Evolutionary conservation across 2,888 invertebrate genomes (phyloP).

Genomic region (Amorpha juglandis): DNA sequence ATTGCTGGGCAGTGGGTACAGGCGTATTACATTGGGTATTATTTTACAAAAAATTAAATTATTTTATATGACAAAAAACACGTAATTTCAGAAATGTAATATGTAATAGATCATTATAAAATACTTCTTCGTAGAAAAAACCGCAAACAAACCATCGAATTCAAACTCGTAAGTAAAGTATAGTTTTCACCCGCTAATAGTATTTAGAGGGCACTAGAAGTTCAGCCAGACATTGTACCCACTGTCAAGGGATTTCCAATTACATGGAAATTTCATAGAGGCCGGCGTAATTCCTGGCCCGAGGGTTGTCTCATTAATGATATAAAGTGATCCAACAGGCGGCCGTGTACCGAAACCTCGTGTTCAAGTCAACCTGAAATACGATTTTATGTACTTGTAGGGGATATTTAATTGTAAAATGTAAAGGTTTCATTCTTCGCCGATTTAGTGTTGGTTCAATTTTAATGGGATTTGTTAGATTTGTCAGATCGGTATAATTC

Average conservation of each 20-base stretch:
- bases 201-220: conserved; percentile 28
- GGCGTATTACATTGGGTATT: too few species aligned
- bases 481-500: too few species aligned
- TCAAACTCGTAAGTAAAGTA: background rate
- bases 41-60: too few species aligned
- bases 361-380: conserved; percentile 21
- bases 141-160: background rate
- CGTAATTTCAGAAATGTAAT: too few species aligned
- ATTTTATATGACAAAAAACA: too few species aligned
- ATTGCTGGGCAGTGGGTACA: too few species aligned
- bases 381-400: conserved; percentile 18
- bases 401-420: conserved; percentile 2
- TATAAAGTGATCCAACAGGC: conserved; percentile 50
- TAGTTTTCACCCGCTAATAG: conserved; percentile 5
- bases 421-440: background rate
- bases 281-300: conserved; percentile 46
- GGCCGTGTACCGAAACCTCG: conserved; percentile 31
- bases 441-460: background rate
- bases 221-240: conserved; percentile 35
- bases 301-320: conserved; percentile 52
- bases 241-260: conserved; percentile 58
- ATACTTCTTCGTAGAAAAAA: background rate
- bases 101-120: background rate
- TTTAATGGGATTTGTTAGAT: background rate
- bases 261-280: conserved; percentile 66